These are phyloP conservation scores for Creontiades dilutus DNA, from an alignment of 2,888 invertebrate genomes.

Conservation along the genomic window DNA sequence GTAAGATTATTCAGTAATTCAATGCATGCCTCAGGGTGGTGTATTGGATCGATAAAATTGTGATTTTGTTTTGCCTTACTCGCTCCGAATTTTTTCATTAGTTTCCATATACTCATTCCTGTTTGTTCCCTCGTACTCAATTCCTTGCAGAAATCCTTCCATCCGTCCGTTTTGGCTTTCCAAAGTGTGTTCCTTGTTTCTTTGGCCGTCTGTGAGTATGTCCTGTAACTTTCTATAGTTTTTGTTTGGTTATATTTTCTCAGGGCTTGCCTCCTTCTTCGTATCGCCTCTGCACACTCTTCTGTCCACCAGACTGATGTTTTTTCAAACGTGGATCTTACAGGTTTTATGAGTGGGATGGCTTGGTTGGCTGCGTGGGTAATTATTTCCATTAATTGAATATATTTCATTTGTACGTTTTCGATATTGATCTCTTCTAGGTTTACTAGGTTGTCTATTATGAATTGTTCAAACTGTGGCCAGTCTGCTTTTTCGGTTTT, in stretches of 20 bases:
- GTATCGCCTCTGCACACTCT: neutral
- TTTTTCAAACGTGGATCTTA: neutral
- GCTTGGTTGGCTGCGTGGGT: neutral
- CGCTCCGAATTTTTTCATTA: neutral
- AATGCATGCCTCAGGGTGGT: neutral
- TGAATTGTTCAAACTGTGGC: neutral
- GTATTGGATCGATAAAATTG: neutral
- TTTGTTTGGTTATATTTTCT: neutral
- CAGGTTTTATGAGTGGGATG: neutral
- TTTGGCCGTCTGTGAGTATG: neutral
- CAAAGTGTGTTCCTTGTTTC: neutral
- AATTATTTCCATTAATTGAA: neutral
- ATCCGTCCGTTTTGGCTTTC: neutral
- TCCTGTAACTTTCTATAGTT: neutral
- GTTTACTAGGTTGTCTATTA: neutral
- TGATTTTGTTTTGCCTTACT: neutral
- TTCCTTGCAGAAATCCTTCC: neutral
- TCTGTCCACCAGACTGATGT: neutral
- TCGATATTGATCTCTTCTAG: neutral
- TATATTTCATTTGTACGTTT: neutral
- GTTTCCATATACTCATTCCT: neutral
- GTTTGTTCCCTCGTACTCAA: neutral
- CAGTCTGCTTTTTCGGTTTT: neutral
- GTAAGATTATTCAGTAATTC: neutral
- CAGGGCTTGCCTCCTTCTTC: neutral